These are phyloP conservation scores for Pseudorhiza aurosa DNA, from an alignment of 30 jellyfish, hydroid and myxozoan genomes.

Conservation along the genomic window DNA sequence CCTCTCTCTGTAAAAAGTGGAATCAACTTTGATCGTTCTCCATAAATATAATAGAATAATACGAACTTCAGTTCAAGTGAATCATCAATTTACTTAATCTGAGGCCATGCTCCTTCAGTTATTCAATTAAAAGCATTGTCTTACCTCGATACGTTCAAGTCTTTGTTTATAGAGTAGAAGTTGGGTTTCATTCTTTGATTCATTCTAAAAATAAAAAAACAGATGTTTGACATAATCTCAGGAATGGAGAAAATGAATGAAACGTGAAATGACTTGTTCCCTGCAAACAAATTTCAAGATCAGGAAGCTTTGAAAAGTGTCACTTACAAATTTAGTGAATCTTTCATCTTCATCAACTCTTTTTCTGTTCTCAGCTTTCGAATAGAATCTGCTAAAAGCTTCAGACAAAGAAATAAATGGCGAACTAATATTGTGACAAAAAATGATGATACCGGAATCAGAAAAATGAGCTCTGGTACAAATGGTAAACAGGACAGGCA, in stretches of 20 bases:
- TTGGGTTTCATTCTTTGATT: conserved; percentile 29
- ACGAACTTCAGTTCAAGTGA: too few relatives aligned
- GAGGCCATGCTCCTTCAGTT: too few relatives aligned
- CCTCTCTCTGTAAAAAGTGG: conserved; percentile 43
- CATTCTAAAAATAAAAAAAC: conserved; percentile 2
- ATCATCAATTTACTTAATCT: too few relatives aligned
- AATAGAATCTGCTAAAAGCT: conserved; percentile 12
- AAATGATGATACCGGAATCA: neutral
- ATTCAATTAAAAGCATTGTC: neutral
- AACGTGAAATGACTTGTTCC: neutral
- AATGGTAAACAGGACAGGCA: too few relatives aligned
- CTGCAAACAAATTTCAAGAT: neutral
- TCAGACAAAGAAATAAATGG: neutral
- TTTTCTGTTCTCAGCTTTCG: conserved; percentile 8
- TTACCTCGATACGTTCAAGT: conserved; percentile 29
- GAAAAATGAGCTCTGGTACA: too few relatives aligned
- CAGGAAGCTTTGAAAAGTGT: neutral
- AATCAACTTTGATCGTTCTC: neutral
- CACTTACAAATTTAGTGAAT: neutral
- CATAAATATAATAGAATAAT: neutral
- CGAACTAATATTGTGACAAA: neutral
- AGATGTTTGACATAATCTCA: too few relatives aligned
- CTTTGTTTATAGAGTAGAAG: conserved; percentile 4
- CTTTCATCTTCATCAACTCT: neutral
- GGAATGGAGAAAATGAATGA: neutral